These are phyloP conservation scores for Odontomyia ornata DNA, from an alignment of 2,888 invertebrate genomes.

Conservation along the genomic window DNA sequence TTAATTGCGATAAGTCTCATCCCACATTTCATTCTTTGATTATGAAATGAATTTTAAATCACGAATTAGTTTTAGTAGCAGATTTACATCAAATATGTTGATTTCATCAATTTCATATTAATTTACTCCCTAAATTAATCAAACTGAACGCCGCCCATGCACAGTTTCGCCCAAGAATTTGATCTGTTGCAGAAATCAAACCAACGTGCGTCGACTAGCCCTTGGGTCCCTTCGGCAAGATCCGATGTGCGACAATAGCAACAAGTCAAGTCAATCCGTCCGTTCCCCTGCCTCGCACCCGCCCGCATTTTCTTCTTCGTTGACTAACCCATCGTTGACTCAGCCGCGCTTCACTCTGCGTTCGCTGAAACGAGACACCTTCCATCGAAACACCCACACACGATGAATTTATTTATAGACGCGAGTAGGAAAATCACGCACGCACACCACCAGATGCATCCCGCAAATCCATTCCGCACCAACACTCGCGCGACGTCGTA, in stretches of 20 bases:
- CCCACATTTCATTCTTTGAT: too few relatives aligned
- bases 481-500: not conserved
- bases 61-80: too few relatives aligned
- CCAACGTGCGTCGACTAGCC: not conserved
- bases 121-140: too few relatives aligned
- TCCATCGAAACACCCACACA: conserved; percentile 37
- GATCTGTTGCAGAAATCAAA: conserved; percentile 1
- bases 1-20: too few relatives aligned
- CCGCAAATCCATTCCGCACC: not conserved
- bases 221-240: not conserved
- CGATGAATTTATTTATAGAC: conserved; percentile 41
- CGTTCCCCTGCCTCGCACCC: not conserved
- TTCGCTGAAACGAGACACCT: conserved; percentile 34
- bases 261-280: conserved; percentile 25
- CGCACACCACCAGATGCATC: not conserved
- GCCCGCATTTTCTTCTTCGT: not conserved
- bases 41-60: too few relatives aligned
- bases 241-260: conserved; percentile 16
- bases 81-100: too few relatives aligned
- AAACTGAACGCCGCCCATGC: conserved; percentile 14
- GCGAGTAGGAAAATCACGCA: conserved; percentile 10
- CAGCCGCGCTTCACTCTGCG: conserved; percentile 3
- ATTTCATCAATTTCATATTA: too few relatives aligned
- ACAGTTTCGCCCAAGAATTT: not conserved
- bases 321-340: conserved; percentile 15